Percentiles rank a stretch among this genome's conserved stretches.
These are phyloP conservation scores for Malthinus flaveolus DNA, from an alignment of 2,888 invertebrate species.

Conservation along the genomic window DNA sequence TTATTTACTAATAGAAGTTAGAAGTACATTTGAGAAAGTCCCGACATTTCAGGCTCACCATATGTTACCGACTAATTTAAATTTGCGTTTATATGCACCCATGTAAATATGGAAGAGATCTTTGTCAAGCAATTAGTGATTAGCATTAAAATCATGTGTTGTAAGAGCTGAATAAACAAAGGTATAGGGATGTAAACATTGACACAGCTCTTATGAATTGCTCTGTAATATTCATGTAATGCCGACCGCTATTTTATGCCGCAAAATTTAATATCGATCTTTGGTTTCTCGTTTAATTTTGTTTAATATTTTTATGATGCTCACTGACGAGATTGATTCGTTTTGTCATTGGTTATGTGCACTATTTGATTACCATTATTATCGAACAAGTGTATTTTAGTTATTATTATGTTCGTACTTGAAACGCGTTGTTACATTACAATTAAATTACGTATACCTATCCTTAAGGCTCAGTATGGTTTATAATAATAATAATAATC, in stretches of 20 bases:
- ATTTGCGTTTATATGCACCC: background rate
- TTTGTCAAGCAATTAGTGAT: constrained; percentile 41
- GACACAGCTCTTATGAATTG: constrained; percentile 47
- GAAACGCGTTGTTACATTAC: too few relatives aligned
- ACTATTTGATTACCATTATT: too few relatives aligned
- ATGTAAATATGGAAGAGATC: constrained; percentile 10
- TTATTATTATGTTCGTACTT: too few relatives aligned
- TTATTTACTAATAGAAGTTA: too few relatives aligned
- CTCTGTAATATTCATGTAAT: constrained; percentile 40
- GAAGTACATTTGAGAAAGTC: too few relatives aligned
- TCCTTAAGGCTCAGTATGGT: too few relatives aligned
- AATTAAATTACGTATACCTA: too few relatives aligned
- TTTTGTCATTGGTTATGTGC: too few relatives aligned
- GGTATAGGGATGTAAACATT: constrained; percentile 49
- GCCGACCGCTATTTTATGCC: constrained; percentile 29
- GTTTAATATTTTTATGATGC: too few relatives aligned
- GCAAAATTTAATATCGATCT: constrained; percentile 7
- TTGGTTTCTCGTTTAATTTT: too few relatives aligned
- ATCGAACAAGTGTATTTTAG: too few relatives aligned
- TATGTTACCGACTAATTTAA: constrained; percentile 1
- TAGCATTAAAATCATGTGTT: constrained; percentile 45
- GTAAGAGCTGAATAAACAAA: constrained; percentile 45
- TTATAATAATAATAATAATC: constrained; percentile 4
- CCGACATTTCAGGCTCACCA: background rate
- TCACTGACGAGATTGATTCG: too few relatives aligned